These are phyloP conservation scores for Anolis carolinensis DNA, from an alignment of 2,113 vertebrate genomes.

Conservation along the genomic window DNA sequence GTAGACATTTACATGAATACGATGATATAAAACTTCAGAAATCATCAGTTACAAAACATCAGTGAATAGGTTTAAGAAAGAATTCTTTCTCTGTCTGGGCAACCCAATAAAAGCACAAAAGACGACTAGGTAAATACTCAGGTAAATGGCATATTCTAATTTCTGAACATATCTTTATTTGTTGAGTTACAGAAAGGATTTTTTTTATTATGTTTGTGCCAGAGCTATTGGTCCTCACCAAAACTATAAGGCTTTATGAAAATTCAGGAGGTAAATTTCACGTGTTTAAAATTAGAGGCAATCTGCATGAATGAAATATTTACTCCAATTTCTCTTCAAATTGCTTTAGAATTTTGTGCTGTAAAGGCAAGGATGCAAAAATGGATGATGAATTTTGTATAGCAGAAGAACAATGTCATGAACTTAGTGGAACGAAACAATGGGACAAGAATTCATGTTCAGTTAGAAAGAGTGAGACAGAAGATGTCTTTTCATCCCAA, in stretches of 20 bases:
- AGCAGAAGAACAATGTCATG: rapidly evolving
- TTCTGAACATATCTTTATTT: not conserved
- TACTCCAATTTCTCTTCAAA: not conserved
- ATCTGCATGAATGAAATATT: not conserved
- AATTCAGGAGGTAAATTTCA: not conserved
- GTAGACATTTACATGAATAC: not conserved
- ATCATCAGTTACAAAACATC: not conserved
- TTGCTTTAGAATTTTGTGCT: slow-evolving; percentile 13
- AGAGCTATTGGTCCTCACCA: not conserved
- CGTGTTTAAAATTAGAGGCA: not conserved
- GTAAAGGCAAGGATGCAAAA: slow-evolving; percentile 54
- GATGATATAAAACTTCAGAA: not conserved
- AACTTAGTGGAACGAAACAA: not conserved
- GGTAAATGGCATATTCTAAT: not conserved
- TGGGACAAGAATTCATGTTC: not conserved
- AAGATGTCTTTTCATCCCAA: not conserved
- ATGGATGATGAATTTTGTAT: slow-evolving; percentile 17
- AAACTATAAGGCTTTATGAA: not conserved
- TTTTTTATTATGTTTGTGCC: not conserved
- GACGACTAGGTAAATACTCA: not conserved
- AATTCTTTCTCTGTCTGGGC: not conserved
- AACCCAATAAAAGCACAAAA: not conserved
- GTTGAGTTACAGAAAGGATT: not conserved
- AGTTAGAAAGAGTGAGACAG: slow-evolving; percentile 10
- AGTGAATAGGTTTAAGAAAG: no score